Evolutionary conservation across 1,140 invertebrate species (phyloP).

Genomic region (Philopotamus ludificatus): DNA sequence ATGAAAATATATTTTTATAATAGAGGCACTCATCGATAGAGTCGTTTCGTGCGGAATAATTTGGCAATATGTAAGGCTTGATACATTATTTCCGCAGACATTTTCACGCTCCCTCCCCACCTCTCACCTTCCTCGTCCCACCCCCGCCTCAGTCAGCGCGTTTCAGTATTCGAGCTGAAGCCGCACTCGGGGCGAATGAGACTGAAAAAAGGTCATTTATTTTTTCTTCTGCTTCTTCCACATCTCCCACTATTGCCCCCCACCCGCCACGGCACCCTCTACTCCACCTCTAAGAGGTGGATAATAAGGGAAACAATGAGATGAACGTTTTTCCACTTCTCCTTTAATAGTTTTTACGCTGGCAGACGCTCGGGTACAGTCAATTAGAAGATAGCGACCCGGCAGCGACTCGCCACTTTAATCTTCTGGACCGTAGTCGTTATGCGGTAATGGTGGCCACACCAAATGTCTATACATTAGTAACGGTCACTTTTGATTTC

Average conservation of each 20-base stretch:
- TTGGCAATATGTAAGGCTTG: neutral
- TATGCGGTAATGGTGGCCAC: slow-evolving; percentile 18
- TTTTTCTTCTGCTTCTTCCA: slow-evolving; percentile 6
- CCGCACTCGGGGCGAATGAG: slow-evolving; percentile 3
- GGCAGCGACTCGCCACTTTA: slow-evolving; percentile 7
- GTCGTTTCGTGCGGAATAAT: neutral
- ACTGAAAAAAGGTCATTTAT: slow-evolving; percentile 26
- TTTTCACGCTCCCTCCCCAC: neutral
- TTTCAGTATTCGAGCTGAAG: slow-evolving; percentile 1
- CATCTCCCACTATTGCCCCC: neutral
- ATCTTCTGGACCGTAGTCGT: slow-evolving; percentile 16
- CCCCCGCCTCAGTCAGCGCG: neutral
- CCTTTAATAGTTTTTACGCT: slow-evolving; percentile 27
- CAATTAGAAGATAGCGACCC: slow-evolving; percentile 23
- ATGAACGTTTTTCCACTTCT: slow-evolving; percentile 14
- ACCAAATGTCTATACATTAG: slow-evolving; percentile 22
- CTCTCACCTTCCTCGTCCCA: neutral
- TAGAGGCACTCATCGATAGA: neutral
- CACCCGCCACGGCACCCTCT: neutral
- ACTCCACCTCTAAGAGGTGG: slow-evolving; percentile 6
- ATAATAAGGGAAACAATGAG: slow-evolving; percentile 29
- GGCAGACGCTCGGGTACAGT: slow-evolving; percentile 18
- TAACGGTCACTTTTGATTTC: neutral
- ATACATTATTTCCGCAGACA: neutral
- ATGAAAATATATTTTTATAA: neutral